A percentile compares a stretch with the other conserved stretches of the same genome.
Evolutionary conservation across 2,797 vertebrate genomes (phyloP).

Genomic region (Eupleurogrammus muticus): DNA sequence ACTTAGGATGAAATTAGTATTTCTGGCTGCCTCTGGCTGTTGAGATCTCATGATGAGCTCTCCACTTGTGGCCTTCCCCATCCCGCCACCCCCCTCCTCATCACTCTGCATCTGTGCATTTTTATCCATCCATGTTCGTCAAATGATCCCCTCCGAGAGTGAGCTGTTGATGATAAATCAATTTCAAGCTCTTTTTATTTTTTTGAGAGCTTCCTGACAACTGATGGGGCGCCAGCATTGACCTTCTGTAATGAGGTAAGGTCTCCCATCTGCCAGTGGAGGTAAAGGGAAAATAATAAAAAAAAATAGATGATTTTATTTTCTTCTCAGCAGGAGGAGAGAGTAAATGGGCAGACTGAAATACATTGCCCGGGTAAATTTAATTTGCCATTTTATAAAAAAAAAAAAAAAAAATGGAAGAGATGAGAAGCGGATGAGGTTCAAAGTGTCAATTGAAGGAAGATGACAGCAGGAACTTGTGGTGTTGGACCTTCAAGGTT

Average conservation of each 20-base stretch:
- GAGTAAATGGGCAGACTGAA: slow-evolving; percentile 5
- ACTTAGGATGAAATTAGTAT: no score
- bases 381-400: slow-evolving; percentile 42
- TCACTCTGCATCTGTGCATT: slow-evolving; percentile 15
- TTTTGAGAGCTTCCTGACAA: slow-evolving; percentile 51
- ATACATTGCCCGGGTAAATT: slow-evolving; percentile 48
- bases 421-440: slow-evolving; percentile 43
- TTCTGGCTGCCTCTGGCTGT: not conserved
- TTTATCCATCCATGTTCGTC: slow-evolving; percentile 38
- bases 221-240: slow-evolving; percentile 44
- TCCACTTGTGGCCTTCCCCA: slow-evolving; percentile 7
- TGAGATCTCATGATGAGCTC: not conserved
- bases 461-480: slow-evolving; percentile 32
- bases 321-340: slow-evolving; percentile 16
- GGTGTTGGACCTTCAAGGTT: slow-evolving; percentile 42
- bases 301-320: not conserved
- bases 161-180: slow-evolving; percentile 52
- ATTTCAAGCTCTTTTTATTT: slow-evolving; percentile 49
- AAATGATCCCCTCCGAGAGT: slow-evolving; percentile 12
- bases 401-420: slow-evolving; percentile 1
- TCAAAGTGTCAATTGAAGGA: slow-evolving; percentile 47
- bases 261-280: slow-evolving; percentile 37
- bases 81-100: slow-evolving; percentile 14
- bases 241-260: slow-evolving; percentile 66
- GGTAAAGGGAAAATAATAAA: not conserved